Evolutionary conservation across 2,888 invertebrate species (phyloP), one percentile per base, ranked within the genome.

Genomic region (Troides oblongomaculatus): DNA sequence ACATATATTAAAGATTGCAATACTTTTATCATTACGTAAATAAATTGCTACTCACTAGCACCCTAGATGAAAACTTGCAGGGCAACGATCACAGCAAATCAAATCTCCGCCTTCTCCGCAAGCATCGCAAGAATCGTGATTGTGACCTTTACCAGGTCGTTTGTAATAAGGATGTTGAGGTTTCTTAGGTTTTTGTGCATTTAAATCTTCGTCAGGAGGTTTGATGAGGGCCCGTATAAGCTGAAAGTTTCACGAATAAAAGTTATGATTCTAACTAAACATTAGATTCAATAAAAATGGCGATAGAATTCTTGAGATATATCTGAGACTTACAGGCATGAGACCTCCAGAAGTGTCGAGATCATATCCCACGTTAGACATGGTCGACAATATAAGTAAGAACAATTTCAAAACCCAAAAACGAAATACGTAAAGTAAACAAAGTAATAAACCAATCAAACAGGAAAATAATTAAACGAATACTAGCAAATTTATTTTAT

Each of bases 21-120:
- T 39, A 39, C 1, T 39, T 10, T 1, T 39, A 8, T 10, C 39
- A 10, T 7, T 39, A 8, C 6, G 1, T 39, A 10, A 8, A 8
- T 39, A 39, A 39, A 10, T 39, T 39, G 10, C 10, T 53, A 93
- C 95, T 95, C 90, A 98, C 98, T 99, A 98, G 95, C 99, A 99
- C 77, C 96, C 95, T 71, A 98, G 93, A 92, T 99, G 99, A 89
- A 99, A 99, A 73, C 98, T 98, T 46, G 98, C 97, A 1, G 98
- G 98, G 80, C 99, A 99, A 74, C 96, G 96, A 87, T 99, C 99
- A 85, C 99, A 99, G 87, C 98, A 99, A 71, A 99, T 95, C 56
- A 99, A 92, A 86, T 98, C 98, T 3, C 99, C 99, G 50, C 98
- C 98, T 92, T 99, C 99, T 67, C 96, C 95, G 85, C 99, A 99